Conservation (phyloP, 2,888 invertebrate genomes). For the Microchrysa polita region DNA sequence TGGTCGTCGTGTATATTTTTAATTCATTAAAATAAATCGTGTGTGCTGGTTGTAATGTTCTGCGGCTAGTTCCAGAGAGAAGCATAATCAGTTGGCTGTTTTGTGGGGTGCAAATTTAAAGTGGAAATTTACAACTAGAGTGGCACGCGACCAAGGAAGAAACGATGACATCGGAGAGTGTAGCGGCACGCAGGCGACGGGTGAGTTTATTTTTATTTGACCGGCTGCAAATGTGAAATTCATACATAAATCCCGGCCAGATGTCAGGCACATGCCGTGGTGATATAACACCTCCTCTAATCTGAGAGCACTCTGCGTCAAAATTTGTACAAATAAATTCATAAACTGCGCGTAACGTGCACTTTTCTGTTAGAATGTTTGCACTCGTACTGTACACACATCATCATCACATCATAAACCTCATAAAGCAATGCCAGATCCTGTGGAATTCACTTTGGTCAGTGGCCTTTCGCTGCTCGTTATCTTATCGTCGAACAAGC, state of each 20-base stretch:
- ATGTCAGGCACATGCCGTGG: neutral
- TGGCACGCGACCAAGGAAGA: neutral
- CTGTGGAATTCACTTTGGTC: neutral
- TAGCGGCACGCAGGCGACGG: constrained; percentile 18
- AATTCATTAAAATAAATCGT: too few species aligned
- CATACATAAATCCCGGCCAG: neutral
- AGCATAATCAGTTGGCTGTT: too few species aligned
- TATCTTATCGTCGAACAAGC: neutral
- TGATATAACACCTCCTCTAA: neutral
- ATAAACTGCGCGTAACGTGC: neutral
- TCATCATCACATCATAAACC: neutral
- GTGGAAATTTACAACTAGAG: constrained; percentile 10
- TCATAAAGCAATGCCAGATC: neutral
- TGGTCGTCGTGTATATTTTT: too few species aligned
- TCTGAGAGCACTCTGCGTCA: neutral
- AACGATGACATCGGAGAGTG: constrained; percentile 28
- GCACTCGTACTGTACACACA: too few species aligned
- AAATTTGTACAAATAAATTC: constrained; percentile 10
- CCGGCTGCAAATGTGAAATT: neutral
- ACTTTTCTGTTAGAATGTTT: neutral
- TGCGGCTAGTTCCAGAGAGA: neutral
- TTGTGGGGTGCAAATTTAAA: constrained; percentile 15
- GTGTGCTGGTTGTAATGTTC: neutral
- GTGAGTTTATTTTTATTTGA: constrained; percentile 30
- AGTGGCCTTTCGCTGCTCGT: neutral